Evolutionary conservation across 2,888 invertebrate genomes (phyloP), one percentile per base, ranked within the genome.

Genomic region (Dolichopus griseipennis): DNA sequence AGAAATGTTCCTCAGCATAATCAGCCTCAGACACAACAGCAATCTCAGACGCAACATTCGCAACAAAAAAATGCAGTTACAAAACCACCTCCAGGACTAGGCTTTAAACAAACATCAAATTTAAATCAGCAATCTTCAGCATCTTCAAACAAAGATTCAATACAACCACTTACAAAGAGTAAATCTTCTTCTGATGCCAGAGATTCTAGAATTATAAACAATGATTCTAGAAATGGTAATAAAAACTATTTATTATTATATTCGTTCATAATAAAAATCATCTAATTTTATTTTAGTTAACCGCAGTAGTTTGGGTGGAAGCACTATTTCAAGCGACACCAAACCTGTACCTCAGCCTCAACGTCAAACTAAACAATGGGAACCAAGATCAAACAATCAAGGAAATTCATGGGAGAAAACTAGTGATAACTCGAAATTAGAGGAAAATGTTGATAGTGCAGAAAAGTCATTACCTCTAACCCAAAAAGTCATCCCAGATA

Each of bases 101-200:
- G 74, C 34, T 74, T 72, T 66, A 70, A 74, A 67, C 70, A 72
- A 61, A 65, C 69, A 12, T 41, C 67, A 15, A 67, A 41, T 22
- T 77, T 27, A 64, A 27, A 27, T 15, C 64, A 34, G 7, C 33
- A 64, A 27, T 18, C 15, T 33, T 73, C 80, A 5, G 71, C 69
- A 64, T 72, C 73, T 64, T 69, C 72, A n/a, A 73, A 73, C 20
- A 69, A 72, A 41, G 70, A 72, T 22, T 67, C 71, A 66, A 66
- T 66, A 66, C 66, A 68, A 83, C 69, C 84, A 0, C 77, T 80
- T 1, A 79, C 80, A 34, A 78, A 71, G 61, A 67, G 65, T n/a
- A 72, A 69, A 37, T 64, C 69, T 8, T 65, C 65, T 18, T 52
- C 64, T 3, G 71, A 70, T 67, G 52, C 65, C n/a, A 69, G 83